A percentile compares a stretch with the other conserved stretches of the same genome.
phyloP scores from a whole-genome alignment of 2,113 vertebrate genomes.

The Lathamus discolor region DNA sequence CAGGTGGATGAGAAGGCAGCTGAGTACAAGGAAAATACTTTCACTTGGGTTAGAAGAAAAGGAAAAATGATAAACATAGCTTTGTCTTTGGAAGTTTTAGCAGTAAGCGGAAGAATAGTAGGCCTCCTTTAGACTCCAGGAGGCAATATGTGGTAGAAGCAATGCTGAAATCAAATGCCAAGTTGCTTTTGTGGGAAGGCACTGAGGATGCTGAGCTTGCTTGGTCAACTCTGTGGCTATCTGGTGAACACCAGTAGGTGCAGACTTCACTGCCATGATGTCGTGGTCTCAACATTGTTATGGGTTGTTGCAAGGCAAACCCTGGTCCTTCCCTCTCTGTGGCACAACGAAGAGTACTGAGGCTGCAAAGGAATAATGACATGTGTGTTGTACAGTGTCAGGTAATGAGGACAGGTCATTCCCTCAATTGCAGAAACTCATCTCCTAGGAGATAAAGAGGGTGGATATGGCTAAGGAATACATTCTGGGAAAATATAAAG shows the following conservation, averaged over 20 bases:
- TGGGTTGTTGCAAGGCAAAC: not conserved
- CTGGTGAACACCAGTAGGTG: not conserved
- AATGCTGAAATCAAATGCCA: not conserved
- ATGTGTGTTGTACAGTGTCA: too few relatives aligned
- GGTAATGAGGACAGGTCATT: not conserved
- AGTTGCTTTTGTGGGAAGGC: not conserved
- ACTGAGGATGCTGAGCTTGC: not conserved
- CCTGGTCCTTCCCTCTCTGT: not conserved
- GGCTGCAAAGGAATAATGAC: not conserved
- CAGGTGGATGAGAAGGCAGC: not conserved
- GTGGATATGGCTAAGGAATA: not conserved
- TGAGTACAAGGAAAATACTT: not conserved
- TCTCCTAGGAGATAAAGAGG: not conserved
- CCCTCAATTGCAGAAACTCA: not conserved
- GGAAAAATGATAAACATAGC: not conserved
- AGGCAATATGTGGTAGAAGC: not conserved
- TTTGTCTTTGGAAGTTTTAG: not conserved
- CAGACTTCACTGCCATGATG: not conserved
- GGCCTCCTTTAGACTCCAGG: not conserved
- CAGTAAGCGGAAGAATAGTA: not conserved
- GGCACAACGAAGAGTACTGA: not conserved
- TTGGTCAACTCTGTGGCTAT: not conserved
- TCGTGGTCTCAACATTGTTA: not conserved
- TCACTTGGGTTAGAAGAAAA: not conserved
- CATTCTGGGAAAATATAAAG: fast-evolving